Base-by-base conservation (phyloP, 2,113 vertebrate genomes). In the Eulacestoma nigropectus region DNA sequence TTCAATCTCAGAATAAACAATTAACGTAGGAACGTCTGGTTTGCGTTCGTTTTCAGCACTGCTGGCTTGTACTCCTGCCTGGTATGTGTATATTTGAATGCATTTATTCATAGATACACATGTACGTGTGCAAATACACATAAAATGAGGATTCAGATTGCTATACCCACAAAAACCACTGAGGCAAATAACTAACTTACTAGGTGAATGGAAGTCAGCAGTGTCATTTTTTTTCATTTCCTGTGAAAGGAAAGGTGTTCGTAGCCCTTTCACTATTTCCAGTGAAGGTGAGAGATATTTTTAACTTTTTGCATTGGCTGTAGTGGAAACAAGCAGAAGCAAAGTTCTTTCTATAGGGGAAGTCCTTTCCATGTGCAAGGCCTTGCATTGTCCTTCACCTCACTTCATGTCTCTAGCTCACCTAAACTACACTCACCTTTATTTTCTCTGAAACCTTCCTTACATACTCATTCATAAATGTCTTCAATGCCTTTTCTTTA, bases 1-100 rank as follows among this genome's bases (percentile, higher is more conserved):
- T 97, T 97, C 85, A 82, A 10, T 90, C 25, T 96, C 79, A 93
- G 92, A 85, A 77, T 74, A 37, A 73, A 53, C 75, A 92, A 91
- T 95, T 95, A 87, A 90, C 2, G 18, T 19, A 35, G 17, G 7
- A 95, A 84, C 1, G 1, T 64, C 49, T 35, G 87, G 21, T 3
- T 50, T 87, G 46, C 25, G 35, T 37, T 83, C 27, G 3, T 42
- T 88, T 93, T 95, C 50, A 70, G 16, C 47, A 30, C 22, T 91
- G 11, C 6, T 87, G 60, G 11, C 19, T 89, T 88, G 42, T 50
- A 35, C 17, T 64, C 17, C 42, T 87, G 13, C 27, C 67, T 86
- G 9, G 8, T 57, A 42, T 3, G 0, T 29, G 50, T 21, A 25
- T 65, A 41, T 86, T 25, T 81, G 27, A 77, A 60, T 69, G 19